A percentile compares a stretch with the other conserved stretches of the same genome.
Conservation (phyloP, 2,888 invertebrate species). For the Scaptomyza reducta region DNA sequence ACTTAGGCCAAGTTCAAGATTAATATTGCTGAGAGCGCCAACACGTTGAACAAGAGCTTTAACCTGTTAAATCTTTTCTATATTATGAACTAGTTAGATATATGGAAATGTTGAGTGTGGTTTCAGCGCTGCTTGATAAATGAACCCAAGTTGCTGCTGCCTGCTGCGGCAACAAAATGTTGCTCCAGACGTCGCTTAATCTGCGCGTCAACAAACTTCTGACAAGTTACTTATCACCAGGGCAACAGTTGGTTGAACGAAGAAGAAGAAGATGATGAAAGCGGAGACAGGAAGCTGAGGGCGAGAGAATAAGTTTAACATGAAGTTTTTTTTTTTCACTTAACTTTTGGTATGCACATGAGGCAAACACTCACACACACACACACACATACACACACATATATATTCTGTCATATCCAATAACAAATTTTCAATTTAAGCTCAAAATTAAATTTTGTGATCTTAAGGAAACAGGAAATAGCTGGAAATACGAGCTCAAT, state of each 20-base stretch:
- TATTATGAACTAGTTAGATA: slow-evolving; percentile 28
- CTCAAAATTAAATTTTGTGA: slow-evolving; percentile 27
- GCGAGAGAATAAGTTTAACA: background rate
- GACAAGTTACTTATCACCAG: slow-evolving; percentile 73
- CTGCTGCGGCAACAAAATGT: slow-evolving; percentile 46
- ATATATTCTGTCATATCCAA: slow-evolving; percentile 16
- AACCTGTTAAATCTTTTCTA: slow-evolving; percentile 25
- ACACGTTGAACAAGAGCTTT: slow-evolving; percentile 15
- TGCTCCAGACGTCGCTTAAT: slow-evolving; percentile 58
- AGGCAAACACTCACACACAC: background rate
- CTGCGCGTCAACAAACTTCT: slow-evolving; percentile 76
- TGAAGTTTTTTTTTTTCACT: slow-evolving; percentile 21
- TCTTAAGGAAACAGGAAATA: background rate
- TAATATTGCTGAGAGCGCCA: background rate
- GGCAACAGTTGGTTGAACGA: slow-evolving; percentile 70
- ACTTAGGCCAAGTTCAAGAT: background rate
- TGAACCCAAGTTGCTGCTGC: slow-evolving; percentile 44
- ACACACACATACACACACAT: background rate
- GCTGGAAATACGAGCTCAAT: background rate
- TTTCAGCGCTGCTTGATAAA: slow-evolving; percentile 61
- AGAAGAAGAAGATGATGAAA: slow-evolving; percentile 2
- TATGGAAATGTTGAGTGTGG: slow-evolving; percentile 8
- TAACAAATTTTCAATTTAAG: slow-evolving; percentile 32
- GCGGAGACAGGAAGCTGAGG: background rate
- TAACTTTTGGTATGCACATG: slow-evolving; percentile 3